phyloP scores from a whole-genome alignment of 92 coral and sea anemone genomes.

The Epizoanthus stellaris region DNA sequence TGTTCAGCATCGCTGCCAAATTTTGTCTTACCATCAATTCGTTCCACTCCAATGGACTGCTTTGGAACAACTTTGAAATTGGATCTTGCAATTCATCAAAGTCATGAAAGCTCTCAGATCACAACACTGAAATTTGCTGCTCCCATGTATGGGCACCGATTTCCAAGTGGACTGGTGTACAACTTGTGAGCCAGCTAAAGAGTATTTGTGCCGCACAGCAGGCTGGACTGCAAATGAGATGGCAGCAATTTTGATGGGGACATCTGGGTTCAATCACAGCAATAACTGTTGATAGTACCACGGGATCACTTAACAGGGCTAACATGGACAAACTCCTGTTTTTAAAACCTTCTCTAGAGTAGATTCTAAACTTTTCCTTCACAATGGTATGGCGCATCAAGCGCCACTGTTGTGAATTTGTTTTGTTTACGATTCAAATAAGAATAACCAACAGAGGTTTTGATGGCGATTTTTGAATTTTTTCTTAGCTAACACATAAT shows the following conservation, averaged over 20 bases:
- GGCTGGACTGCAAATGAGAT: neutral
- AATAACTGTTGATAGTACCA: neutral
- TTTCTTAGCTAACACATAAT: too few species aligned
- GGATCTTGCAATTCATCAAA: too few species aligned
- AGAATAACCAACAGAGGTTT: too few species aligned
- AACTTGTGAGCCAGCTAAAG: neutral
- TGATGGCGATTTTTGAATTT: too few species aligned
- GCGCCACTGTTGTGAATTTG: too few species aligned
- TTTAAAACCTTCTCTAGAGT: neutral
- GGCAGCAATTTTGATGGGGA: conserved; percentile 25
- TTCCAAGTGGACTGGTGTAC: neutral
- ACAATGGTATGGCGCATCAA: neutral
- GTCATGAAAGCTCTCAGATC: too few species aligned
- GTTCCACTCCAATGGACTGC: too few species aligned
- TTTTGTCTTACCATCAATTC: too few species aligned
- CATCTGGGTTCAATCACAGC: conserved; percentile 16
- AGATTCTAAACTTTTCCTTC: neutral
- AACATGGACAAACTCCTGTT: neutral
- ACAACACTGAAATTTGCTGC: too few species aligned
- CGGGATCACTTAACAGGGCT: neutral
- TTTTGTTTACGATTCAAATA: too few species aligned
- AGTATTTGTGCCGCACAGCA: conserved; percentile 6
- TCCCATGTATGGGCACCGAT: neutral
- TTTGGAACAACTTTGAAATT: too few species aligned
- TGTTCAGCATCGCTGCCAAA: too few species aligned